A percentile compares a stretch with the other conserved stretches of the same genome.
Conservation (phyloP, 2,888 invertebrate species). For the Torymus aiolomorphi region DNA sequence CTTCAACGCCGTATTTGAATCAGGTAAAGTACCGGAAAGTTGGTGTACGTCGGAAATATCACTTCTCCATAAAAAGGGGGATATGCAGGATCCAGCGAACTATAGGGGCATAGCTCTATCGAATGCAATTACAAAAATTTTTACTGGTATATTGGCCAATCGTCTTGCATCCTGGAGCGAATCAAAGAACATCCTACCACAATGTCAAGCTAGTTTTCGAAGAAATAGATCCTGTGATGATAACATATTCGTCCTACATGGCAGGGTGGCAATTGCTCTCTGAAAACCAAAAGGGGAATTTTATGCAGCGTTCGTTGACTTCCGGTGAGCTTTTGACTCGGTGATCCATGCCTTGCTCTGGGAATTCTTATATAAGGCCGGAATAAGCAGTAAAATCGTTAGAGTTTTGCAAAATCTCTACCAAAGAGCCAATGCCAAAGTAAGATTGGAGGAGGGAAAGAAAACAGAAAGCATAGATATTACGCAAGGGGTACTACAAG, state of each 20-base stretch:
- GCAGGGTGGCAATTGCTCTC: conserved; percentile 49
- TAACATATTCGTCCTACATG: too few relatives aligned
- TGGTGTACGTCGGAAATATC: conserved; percentile 60
- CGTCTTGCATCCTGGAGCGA: conserved; percentile 59
- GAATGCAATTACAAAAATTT: conserved; percentile 63
- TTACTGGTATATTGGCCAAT: conserved; percentile 58
- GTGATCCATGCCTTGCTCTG: conserved; percentile 58
- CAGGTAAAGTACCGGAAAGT: conserved; percentile 44
- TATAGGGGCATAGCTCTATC: conserved; percentile 64
- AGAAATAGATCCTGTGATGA: conserved; percentile 57
- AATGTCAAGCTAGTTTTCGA: conserved; percentile 62
- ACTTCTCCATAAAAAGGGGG: conserved; percentile 64
- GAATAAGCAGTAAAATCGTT: conserved; percentile 55
- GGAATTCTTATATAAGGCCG: too few relatives aligned
- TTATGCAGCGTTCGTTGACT: conserved; percentile 60
- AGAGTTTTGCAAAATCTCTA: conserved; percentile 50
- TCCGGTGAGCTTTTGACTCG: too few relatives aligned
- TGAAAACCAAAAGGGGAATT: conserved; percentile 52
- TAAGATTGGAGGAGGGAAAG: too few relatives aligned
- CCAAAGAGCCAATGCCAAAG: conserved; percentile 32
- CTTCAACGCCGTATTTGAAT: conserved; percentile 49
- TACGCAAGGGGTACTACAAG: too few relatives aligned
- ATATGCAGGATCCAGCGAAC: conserved; percentile 59
- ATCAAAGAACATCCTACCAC: conserved; percentile 56
- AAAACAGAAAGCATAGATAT: too few relatives aligned